A percentile compares a stretch with the other conserved stretches of the same genome.
Evolutionary conservation across 2,888 invertebrate genomes (phyloP).

Genomic region (Willowsia nigromaculata): DNA sequence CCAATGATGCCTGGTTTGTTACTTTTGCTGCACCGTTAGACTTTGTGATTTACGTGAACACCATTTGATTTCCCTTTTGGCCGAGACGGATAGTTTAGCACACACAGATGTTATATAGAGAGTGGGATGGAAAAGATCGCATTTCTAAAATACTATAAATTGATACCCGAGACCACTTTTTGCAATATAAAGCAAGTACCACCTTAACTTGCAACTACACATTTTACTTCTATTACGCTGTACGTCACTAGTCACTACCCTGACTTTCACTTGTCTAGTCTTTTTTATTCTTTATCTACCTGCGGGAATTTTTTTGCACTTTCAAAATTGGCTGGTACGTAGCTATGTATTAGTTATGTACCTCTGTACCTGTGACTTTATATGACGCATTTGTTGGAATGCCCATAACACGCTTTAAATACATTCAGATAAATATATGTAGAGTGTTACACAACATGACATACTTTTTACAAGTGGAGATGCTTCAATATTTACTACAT

Average conservation of each 20-base stretch:
- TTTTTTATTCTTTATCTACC: conserved; percentile 43
- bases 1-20: conserved; percentile 46
- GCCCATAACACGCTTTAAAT: background rate
- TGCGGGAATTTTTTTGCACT: conserved; percentile 59
- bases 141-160: conserved; percentile 48
- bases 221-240: conserved; percentile 15
- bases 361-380: background rate
- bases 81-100: conserved; percentile 64
- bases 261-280: conserved; percentile 42
- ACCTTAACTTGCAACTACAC: background rate
- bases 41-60: conserved; percentile 66
- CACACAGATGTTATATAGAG: conserved; percentile 43
- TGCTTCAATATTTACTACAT: background rate
- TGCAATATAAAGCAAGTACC: background rate
- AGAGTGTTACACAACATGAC: conserved; percentile 1
- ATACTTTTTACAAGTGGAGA: conserved; percentile 18
- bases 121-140: conserved; percentile 54
- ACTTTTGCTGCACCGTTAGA: conserved; percentile 37
- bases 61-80: conserved; percentile 68
- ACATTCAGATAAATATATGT: background rate
- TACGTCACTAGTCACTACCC: background rate
- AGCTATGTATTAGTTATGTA: background rate
- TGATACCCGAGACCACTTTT: conserved; percentile 21
- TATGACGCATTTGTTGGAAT: background rate
- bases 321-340: conserved; percentile 46